Percentiles rank a stretch among this genome's conserved stretches.
These are phyloP conservation scores for Spheniscus humboldti DNA, from an alignment of 2,797 vertebrate genomes.

Conservation along the genomic window DNA sequence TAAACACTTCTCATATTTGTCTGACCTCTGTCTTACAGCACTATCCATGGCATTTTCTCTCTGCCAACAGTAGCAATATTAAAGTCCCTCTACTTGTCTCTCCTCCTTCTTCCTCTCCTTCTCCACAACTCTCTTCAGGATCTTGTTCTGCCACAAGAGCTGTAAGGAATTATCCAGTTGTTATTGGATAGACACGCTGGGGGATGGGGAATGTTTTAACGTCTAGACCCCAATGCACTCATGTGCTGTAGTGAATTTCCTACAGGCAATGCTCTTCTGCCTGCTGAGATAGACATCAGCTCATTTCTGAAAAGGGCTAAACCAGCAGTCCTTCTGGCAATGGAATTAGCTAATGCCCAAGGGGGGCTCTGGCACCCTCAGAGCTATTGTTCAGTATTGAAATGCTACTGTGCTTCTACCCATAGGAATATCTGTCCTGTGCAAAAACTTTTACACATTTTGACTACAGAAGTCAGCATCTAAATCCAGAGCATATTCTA, in stretches of 20 bases:
- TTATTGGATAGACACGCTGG: accelerated
- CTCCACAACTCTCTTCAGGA: background rate
- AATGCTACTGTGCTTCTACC: background rate
- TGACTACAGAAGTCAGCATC: background rate
- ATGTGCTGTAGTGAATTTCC: background rate
- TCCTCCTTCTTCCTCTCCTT: background rate
- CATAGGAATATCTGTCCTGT: background rate
- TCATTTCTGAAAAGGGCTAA: background rate
- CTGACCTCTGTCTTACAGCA: background rate
- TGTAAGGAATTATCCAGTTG: background rate
- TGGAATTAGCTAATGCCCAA: background rate
- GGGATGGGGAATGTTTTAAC: background rate
- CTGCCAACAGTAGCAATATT: background rate
- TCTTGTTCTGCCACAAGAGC: background rate
- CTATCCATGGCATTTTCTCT: background rate
- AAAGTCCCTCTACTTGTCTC: background rate
- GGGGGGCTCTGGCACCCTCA: background rate
- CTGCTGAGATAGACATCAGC: background rate
- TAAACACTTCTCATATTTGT: background rate
- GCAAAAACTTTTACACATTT: background rate
- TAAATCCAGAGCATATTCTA: background rate
- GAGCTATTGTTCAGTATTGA: background rate
- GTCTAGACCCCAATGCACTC: background rate
- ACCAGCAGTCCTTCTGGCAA: background rate
- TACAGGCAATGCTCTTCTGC: background rate